A percentile compares a stretch with the other conserved stretches of the same genome.
Conservation (phyloP, 2,797 vertebrate species). For the Perdix hodgsoniae region DNA sequence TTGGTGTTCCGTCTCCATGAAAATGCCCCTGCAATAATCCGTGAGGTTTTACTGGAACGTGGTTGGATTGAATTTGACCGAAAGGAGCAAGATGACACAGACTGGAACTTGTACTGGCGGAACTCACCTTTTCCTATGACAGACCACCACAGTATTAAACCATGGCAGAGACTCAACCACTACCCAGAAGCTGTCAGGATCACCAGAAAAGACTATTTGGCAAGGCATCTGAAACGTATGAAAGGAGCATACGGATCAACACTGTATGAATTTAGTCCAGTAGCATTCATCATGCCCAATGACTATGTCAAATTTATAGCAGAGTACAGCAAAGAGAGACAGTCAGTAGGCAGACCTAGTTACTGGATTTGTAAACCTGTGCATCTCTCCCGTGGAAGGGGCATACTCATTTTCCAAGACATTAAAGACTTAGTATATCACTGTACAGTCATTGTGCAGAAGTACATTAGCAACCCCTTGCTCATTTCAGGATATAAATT, state of each 20-base stretch:
- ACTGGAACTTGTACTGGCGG: conserved; percentile 88
- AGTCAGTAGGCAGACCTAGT: background rate
- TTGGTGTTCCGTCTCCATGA: conserved; percentile 83
- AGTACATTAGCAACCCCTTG: conserved; percentile 85
- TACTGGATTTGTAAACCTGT: conserved; percentile 89
- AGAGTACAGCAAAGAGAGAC: conserved; percentile 78
- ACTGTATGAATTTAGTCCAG: conserved; percentile 84
- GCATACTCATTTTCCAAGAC: conserved; percentile 86
- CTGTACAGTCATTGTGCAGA: conserved; percentile 82
- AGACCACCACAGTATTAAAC: conserved; percentile 79
- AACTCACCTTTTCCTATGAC: conserved; percentile 77
- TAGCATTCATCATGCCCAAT: conserved; percentile 83
- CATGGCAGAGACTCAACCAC: conserved; percentile 90
- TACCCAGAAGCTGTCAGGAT: conserved; percentile 83
- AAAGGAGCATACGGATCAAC: conserved; percentile 76
- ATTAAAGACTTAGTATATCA: conserved; percentile 84
- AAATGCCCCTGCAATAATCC: conserved; percentile 77
- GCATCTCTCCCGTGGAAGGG: conserved; percentile 83
- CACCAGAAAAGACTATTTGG: conserved; percentile 86
- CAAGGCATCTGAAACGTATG: conserved; percentile 83
- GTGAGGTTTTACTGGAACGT: conserved; percentile 86
- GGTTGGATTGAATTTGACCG: conserved; percentile 84
- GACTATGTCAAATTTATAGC: conserved; percentile 83
- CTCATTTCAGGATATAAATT: conserved; percentile 88
- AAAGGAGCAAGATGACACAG: conserved; percentile 66